Percentiles rank a stretch among this genome's conserved stretches.
phyloP scores from a whole-genome alignment of 2,113 vertebrate species.

The Cyphomyrus discorhynchus region DNA sequence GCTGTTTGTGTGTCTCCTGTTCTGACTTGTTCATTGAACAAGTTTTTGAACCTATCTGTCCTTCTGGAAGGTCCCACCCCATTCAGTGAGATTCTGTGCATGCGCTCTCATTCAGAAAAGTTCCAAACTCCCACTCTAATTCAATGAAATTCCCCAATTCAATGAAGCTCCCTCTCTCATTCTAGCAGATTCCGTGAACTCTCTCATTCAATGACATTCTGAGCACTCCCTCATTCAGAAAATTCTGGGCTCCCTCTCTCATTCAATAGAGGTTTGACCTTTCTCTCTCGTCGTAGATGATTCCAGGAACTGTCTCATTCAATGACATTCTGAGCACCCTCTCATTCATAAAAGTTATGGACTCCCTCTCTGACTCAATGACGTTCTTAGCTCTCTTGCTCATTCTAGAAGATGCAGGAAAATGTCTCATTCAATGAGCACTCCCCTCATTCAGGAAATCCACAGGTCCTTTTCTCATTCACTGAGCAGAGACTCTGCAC shows the following conservation, averaged over 20 bases:
- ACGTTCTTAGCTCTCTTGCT: background rate
- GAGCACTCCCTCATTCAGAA: background rate
- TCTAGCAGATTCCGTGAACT: background rate
- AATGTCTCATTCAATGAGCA: background rate
- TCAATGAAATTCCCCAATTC: background rate
- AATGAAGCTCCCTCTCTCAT: background rate
- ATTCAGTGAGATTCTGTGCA: background rate
- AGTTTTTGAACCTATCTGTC: background rate
- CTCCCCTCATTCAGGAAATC: background rate
- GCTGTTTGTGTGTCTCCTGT: background rate
- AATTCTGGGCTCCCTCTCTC: background rate
- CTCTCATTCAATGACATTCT: background rate
- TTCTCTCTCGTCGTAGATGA: background rate
- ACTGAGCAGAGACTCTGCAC: background rate
- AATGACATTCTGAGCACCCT: background rate
- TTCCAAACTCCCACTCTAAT: background rate
- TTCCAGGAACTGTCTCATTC: background rate
- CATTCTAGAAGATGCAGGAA: background rate
- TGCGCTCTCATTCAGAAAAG: background rate
- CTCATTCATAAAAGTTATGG: background rate
- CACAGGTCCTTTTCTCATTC: background rate
- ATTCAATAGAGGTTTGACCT: background rate
- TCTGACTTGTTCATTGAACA: background rate
- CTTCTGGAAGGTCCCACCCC: background rate
- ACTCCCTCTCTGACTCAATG: background rate